phyloP scores from a whole-genome alignment of 2,888 invertebrate genomes.

The Drosophila infuscata region DNA sequence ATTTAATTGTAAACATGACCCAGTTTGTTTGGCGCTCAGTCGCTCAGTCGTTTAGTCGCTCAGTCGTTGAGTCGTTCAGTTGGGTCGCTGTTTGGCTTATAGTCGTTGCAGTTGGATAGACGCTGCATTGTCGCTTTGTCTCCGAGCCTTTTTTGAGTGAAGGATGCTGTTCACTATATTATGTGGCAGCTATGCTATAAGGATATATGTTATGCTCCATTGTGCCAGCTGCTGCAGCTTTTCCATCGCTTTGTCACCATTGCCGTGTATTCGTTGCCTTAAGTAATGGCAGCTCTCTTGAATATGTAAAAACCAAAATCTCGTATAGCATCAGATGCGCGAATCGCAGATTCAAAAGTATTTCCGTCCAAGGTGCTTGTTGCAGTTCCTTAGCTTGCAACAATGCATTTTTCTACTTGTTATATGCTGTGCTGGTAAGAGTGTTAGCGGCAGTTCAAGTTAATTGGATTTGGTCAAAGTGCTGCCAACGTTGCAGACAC shows the following conservation, averaged over 20 bases:
- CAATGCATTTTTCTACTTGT: constrained; percentile 11
- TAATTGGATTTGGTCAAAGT: constrained; percentile 76
- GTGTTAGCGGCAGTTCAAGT: constrained; percentile 64
- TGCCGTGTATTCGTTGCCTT: constrained; percentile 53
- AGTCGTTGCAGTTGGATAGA: constrained; percentile 4
- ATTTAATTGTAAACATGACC: constrained; percentile 81
- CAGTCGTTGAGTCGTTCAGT: background rate
- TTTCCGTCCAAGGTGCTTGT: constrained; percentile 53
- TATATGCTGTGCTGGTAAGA: constrained; percentile 8
- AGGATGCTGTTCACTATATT: constrained; percentile 68
- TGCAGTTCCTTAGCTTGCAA: constrained; percentile 37
- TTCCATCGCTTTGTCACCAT: constrained; percentile 53
- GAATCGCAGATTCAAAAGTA: constrained; percentile 46
- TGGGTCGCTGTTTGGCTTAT: constrained; percentile 1
- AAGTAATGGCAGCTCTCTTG: constrained; percentile 65
- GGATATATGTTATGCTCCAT: constrained; percentile 73
- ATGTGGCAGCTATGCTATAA: constrained; percentile 54
- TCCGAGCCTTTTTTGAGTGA: constrained; percentile 41
- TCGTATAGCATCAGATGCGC: constrained; percentile 72
- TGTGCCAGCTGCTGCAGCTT: constrained; percentile 46
- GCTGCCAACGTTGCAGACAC: constrained; percentile 45
- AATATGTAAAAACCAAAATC: constrained; percentile 75
- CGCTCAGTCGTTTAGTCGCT: background rate
- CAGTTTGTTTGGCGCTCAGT: constrained; percentile 48
- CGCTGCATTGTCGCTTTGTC: constrained; percentile 42